These are phyloP conservation scores for Neopipo cinnamomea DNA, from an alignment of 2,113 vertebrate species.

Conservation along the genomic window DNA sequence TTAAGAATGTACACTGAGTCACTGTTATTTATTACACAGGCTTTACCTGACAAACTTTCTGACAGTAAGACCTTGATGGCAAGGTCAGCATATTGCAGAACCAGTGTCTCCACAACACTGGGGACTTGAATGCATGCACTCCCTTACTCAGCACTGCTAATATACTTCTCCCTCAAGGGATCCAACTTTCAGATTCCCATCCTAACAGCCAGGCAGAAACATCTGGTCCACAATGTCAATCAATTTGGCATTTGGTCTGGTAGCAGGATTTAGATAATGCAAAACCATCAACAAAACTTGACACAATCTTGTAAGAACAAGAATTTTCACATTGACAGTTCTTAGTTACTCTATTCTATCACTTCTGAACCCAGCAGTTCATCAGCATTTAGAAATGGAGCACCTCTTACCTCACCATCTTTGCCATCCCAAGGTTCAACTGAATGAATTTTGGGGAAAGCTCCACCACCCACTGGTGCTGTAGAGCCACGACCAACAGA, in stretches of 20 bases:
- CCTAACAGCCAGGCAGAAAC: neutral
- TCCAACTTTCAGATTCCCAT: neutral
- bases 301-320: neutral
- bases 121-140: neutral
- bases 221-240: neutral
- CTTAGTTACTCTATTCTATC: neutral
- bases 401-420: constrained; percentile 88
- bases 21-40: neutral
- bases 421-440: constrained; percentile 93
- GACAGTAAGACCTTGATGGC: neutral
- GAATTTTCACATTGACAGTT: neutral
- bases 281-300: neutral
- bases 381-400: neutral
- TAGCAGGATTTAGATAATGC: neutral
- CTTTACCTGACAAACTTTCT: neutral
- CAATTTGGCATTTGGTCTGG: neutral
- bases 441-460: constrained; percentile 82
- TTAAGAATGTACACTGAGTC: neutral
- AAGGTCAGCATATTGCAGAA: neutral
- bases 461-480: constrained; percentile 83
- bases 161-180: neutral
- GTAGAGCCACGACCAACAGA: constrained; percentile 94
- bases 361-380: neutral
- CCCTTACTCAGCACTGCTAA: neutral
- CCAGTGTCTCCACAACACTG: neutral